Conservation (phyloP, 2,888 invertebrate species). For the Argynnis bischoffii region DNA sequence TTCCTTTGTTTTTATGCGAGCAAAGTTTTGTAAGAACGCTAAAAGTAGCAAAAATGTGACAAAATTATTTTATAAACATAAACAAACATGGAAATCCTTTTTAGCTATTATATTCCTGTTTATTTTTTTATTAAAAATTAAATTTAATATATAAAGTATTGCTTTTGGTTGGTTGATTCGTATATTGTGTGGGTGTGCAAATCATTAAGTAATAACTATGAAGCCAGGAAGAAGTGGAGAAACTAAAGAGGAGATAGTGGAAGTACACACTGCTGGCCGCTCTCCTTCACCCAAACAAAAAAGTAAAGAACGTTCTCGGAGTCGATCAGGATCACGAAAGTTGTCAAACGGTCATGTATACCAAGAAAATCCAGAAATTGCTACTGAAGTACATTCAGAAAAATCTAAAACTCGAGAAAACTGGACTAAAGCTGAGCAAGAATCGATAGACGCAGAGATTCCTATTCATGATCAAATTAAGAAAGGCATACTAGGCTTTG, state of each 20-base stretch:
- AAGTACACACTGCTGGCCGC: slow-evolving; percentile 67
- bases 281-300: slow-evolving; percentile 73
- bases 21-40: slow-evolving; percentile 32
- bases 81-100: slow-evolving; percentile 24
- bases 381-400: slow-evolving; percentile 51
- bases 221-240: slow-evolving; percentile 71
- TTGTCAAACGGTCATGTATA: slow-evolving; percentile 68
- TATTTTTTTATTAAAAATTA: not conserved
- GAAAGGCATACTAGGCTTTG: slow-evolving; percentile 77
- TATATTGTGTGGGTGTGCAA: slow-evolving; percentile 15
- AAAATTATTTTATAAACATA: slow-evolving; percentile 22
- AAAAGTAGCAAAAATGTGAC: slow-evolving; percentile 48
- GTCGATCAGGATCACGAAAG: slow-evolving; percentile 66
- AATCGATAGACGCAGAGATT: slow-evolving; percentile 81
- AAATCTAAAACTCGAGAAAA: slow-evolving; percentile 68
- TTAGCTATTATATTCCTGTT: not conserved
- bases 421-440: slow-evolving; percentile 77
- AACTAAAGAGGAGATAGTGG: slow-evolving; percentile 70
- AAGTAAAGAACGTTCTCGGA: slow-evolving; percentile 57
- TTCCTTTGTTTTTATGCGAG: slow-evolving; percentile 49
- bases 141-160: not conserved
- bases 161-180: not conserved
- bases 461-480: slow-evolving; percentile 83
- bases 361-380: slow-evolving; percentile 45
- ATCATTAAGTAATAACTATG: slow-evolving; percentile 48